Base-by-base conservation (phyloP, 2,797 vertebrate genomes). In the Myiotriccus ornatus region DNA sequence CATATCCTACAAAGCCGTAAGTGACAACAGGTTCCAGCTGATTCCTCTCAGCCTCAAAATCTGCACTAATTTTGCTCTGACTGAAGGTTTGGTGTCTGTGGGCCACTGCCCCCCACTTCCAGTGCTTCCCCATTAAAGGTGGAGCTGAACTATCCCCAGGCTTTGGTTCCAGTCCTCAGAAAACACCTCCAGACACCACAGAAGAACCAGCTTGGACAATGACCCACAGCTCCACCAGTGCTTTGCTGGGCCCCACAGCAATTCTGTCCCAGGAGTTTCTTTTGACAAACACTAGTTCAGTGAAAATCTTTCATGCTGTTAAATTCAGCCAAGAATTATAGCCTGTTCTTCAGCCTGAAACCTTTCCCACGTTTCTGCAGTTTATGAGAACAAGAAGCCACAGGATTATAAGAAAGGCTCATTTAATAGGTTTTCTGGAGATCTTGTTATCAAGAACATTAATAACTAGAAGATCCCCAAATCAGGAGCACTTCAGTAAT, bases 171-270 rank as follows among this genome's bases (percentile, higher is more conserved):
- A 55, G 44, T 43, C 24, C 32, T 52, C 17, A 62, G 30, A 57
- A 84, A 47, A 9, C 32, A 47, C 7, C 55, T 43, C 25, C 13
- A 28, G 20, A 15, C 14, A 22, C 8, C 24, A 5, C 44, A 73
- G 41, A 39, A 49, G 7, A 7, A 62, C 15, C 43, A 57, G 28
- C 32, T 22, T 0, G 1, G 47, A 3, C 28, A 39, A 2, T 18
- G 7, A 8, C 28, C 46, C 50, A 35, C 39, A 44, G 23, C 24
- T 64, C 50, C n/a, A n/a, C 32, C 55, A 53, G 34, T 3, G 13
- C 67, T 70, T 23, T 46, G 14, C 47, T 46, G 62, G 28, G 28
- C 34, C n/a, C 32, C 52, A 69, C 34, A 79, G n/a, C 30, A 77
- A 30, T 78, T 34, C n/a, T 68, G 25, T 25, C 57, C 84, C 43